Conservation (phyloP, 2,888 invertebrate genomes). For the Patella ulyssiponensis region DNA sequence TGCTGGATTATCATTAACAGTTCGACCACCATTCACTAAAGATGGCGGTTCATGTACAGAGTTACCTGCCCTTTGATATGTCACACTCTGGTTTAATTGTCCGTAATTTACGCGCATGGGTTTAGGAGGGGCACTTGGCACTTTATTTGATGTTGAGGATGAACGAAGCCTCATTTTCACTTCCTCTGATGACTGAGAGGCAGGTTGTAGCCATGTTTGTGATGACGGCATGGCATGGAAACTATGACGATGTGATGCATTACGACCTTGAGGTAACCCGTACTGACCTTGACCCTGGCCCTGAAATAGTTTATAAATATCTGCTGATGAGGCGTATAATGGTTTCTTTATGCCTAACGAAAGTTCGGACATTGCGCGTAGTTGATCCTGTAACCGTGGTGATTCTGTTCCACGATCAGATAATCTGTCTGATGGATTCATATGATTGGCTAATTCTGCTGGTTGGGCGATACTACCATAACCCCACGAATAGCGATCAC, state of each 20-base stretch:
- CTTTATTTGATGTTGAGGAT: slow-evolving; percentile 35
- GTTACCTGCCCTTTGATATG: not conserved
- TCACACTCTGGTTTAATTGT: not conserved
- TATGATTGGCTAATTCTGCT: slow-evolving; percentile 20
- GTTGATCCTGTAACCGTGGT: slow-evolving; percentile 35
- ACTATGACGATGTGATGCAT: slow-evolving; percentile 49
- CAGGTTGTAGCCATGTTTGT: slow-evolving; percentile 39
- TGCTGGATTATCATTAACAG: slow-evolving; percentile 3
- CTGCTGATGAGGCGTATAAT: slow-evolving; percentile 60
- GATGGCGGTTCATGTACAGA: slow-evolving; percentile 1
- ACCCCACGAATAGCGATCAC: slow-evolving; percentile 31
- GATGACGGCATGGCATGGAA: slow-evolving; percentile 51
- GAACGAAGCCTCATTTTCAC: slow-evolving; percentile 47
- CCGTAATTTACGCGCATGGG: slow-evolving; percentile 19
- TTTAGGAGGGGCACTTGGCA: slow-evolving; percentile 15
- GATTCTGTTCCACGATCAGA: slow-evolving; percentile 31
- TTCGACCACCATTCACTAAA: not conserved
- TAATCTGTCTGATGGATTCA: slow-evolving; percentile 16
- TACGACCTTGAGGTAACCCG: slow-evolving; percentile 25
- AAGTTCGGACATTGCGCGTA: slow-evolving; percentile 42
- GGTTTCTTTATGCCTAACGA: slow-evolving; percentile 52
- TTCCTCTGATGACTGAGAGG: slow-evolving; percentile 27
- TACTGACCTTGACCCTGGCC: slow-evolving; percentile 35
- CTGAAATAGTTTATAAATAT: slow-evolving; percentile 63
- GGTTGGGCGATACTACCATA: slow-evolving; percentile 22